Base-by-base conservation (phyloP, 2,797 vertebrate species). In the Prunella strophiata region DNA sequence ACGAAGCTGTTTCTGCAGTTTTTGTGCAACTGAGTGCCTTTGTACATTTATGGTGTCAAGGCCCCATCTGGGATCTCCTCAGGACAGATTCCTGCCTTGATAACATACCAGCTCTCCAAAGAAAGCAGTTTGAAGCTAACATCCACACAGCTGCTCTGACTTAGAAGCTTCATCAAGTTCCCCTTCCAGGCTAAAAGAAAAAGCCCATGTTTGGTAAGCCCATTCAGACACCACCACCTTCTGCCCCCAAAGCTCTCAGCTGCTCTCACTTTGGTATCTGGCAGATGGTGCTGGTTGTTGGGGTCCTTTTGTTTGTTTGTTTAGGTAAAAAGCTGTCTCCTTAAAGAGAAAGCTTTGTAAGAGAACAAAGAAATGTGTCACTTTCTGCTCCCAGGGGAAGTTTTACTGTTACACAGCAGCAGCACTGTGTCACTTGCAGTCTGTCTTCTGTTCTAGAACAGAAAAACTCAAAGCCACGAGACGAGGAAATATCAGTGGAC, bases 1-100 rank as follows among this genome's bases (percentile, higher is more conserved):
- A 93, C 70, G 0, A 88, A 88, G 85, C 50, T 75, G 91, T 96
- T 95, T 75, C 95, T 95, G 87, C 85, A 94, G 91, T 85, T 95
- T 96, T 92, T 96, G 92, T 94, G 91, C 89, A 93, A 84, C 70
- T 7, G 5, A 95, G 85, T 61, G 92, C 93, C 85, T 97, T 97
- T 96, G 94, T 96, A 96, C 95, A 97, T 94, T 95, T 96, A 97
- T 96, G 94, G 95, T 88, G 74, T 96, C 82, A 84, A 96, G 89
- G 95, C 88, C 79, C 92, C 94, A 95, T 93, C 91, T 86, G 89
- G 91, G 92, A 95, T 84, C 82, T 93, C 91, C 95, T 96, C 94
- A 63, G 79, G 91, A 96, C 89, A 95, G 94, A 97, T 96, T 94
- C 82, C 94, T 84, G 92, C 59, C 70, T 83, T 84, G 95, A 96